phyloP scores from a whole-genome alignment of 2,113 vertebrate species.

The Syngnathus floridae region DNA sequence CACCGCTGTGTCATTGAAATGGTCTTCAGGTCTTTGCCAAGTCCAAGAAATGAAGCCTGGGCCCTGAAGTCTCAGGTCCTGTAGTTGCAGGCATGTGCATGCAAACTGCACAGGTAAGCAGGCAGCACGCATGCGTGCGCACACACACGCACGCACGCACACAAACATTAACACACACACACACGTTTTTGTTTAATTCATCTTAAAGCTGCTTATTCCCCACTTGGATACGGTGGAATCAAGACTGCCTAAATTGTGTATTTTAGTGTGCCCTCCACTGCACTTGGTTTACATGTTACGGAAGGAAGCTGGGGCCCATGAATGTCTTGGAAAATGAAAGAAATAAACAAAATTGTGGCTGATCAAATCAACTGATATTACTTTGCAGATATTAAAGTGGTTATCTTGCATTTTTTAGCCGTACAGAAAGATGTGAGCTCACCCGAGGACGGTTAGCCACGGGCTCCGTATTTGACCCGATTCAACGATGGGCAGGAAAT shows the following conservation, averaged over 20 bases:
- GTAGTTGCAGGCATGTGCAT: not conserved
- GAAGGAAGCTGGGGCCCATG: slow-evolving; percentile 50
- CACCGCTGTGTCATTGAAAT: slow-evolving; percentile 63
- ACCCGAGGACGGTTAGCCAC: slow-evolving; percentile 26
- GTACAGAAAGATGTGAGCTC: slow-evolving; percentile 27
- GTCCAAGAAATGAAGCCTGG: slow-evolving; percentile 28
- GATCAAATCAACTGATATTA: slow-evolving; percentile 38
- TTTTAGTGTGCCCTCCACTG: slow-evolving; percentile 22
- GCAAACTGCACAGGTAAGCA: too few species aligned
- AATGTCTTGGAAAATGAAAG: slow-evolving; percentile 51
- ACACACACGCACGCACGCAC: not conserved
- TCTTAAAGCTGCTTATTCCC: slow-evolving; percentile 40
- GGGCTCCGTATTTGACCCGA: slow-evolving; percentile 25
- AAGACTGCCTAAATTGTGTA: slow-evolving; percentile 28
- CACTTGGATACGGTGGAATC: slow-evolving; percentile 35
- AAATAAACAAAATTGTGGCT: slow-evolving; percentile 39
- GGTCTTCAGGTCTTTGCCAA: slow-evolving; percentile 50
- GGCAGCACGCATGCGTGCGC: too few species aligned
- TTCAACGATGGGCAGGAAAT: slow-evolving; percentile 39
- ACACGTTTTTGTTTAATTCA: slow-evolving; percentile 24
- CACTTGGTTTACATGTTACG: slow-evolving; percentile 50
- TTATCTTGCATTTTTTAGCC: slow-evolving; percentile 23
- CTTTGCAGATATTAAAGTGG: slow-evolving; percentile 29
- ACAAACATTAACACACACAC: slow-evolving; percentile 9
- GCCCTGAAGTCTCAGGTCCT: slow-evolving; percentile 44